Conservation (phyloP, 2,888 invertebrate genomes). For the Agapetus fuscipes region DNA sequence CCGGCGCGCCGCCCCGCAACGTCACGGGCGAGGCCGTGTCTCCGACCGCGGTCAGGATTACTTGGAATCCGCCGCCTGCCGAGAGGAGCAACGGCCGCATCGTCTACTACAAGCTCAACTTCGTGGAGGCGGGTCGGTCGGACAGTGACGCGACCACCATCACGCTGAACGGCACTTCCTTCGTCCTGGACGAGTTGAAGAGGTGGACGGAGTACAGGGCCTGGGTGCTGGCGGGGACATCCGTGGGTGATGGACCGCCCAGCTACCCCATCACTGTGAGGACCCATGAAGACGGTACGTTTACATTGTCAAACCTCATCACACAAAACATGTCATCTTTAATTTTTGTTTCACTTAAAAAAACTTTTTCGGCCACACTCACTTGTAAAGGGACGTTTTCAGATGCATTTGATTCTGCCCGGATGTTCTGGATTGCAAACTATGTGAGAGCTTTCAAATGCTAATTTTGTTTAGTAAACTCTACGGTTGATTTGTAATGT, state of each 20-base stretch:
- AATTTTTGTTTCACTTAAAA: no score
- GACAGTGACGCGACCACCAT: constrained; percentile 77
- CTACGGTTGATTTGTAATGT: no score
- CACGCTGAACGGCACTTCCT: constrained; percentile 69
- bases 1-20: constrained; percentile 93
- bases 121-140: constrained; percentile 74
- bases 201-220: constrained; percentile 95
- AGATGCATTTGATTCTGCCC: no score
- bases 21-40: constrained; percentile 81
- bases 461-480: no score
- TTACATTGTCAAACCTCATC: no score
- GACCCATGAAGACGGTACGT: constrained; percentile 99
- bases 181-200: constrained; percentile 80
- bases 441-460: no score
- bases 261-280: constrained; percentile 86
- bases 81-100: constrained; percentile 88
- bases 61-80: constrained; percentile 88
- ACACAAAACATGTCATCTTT: no score
- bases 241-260: constrained; percentile 91
- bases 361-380: no score
- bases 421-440: constrained; percentile 16
- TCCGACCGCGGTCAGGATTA: constrained; percentile 80
- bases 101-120: constrained; percentile 89
- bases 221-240: constrained; percentile 93
- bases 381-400: no score